Conservation (phyloP, 2,888 invertebrate species). For the Eulithis prunata region DNA sequence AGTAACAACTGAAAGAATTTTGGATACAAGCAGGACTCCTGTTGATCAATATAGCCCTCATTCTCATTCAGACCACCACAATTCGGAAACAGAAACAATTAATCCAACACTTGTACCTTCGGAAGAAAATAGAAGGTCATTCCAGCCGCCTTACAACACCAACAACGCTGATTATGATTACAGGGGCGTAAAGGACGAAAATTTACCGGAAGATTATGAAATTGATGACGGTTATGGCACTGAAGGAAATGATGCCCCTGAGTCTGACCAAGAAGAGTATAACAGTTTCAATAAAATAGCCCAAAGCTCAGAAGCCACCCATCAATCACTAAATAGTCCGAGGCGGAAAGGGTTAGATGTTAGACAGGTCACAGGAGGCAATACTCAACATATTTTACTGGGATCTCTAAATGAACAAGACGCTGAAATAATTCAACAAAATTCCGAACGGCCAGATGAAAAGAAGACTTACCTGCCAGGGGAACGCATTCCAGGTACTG, state of each 20-base stretch:
- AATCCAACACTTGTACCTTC: conserved; percentile 51
- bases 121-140: conserved; percentile 66
- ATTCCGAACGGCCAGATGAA: conserved; percentile 78
- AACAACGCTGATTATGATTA: conserved; percentile 69
- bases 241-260: conserved; percentile 72
- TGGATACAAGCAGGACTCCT: conserved; percentile 46
- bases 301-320: conserved; percentile 65
- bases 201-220: conserved; percentile 68
- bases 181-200: conserved; percentile 69
- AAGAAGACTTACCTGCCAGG: conserved; percentile 87
- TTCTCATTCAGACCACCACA: conserved; percentile 73
- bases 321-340: conserved; percentile 65
- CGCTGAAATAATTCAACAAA: conserved; percentile 85
- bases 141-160: conserved; percentile 58
- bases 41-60: conserved; percentile 52
- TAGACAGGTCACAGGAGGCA: conserved; percentile 79
- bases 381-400: conserved; percentile 86
- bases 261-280: conserved; percentile 82
- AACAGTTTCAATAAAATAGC: conserved; percentile 85
- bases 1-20: conserved; percentile 41
- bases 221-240: conserved; percentile 67
- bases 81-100: conserved; percentile 44
- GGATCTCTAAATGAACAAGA: conserved; percentile 85
- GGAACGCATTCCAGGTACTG: conserved; percentile 86
- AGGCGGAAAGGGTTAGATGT: conserved; percentile 70